Base-by-base conservation (phyloP, 2,888 invertebrate species). In the Amphipyra berbera region DNA sequence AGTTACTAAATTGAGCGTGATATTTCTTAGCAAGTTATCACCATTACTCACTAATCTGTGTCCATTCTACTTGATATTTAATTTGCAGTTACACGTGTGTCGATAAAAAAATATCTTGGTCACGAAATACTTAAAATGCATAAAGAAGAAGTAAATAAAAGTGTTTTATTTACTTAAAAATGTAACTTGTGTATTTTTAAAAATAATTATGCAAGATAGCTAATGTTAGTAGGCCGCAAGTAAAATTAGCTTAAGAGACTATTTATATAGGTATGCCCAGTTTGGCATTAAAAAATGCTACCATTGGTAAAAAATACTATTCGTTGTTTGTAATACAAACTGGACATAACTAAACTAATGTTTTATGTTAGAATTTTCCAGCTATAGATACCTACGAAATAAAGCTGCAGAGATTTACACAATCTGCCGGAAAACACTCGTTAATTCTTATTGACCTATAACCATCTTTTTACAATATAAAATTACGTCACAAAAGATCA, bases 91-190 rank as follows among this genome's bases (percentile, higher is more conserved):
- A 48, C 56, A 57, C 56, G 48, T 57, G 21, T 42, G 5, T 7
- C 7, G 41, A 57, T 48, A 42, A 56, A 35, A 10, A n/a, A 27
- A 46, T 55, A 48, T 57, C 48, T 48, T 1, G 48, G 48, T 48
- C 56, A 57, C 56, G 53, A 42, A 42, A 10, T 15, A 30, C 30
- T 30, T 30, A 41, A 57, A 53, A 44, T 13, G 9, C 6, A 21
- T 44, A 35, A n/a, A 21, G 9, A n/a, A 21, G 9, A 53, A 54
- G 37, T 9, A 12, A 6, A 12, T 21, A 30, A n/a, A 33, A 12
- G 35, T 6, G 15, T 10, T 53, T 35, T 53, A 4, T 13, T 6
- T 5, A 7, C 2, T 21, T 21, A 21, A 21, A 21, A 21, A 2
- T 21, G 3, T 2, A 3, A 21, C 21, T 21, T 21, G 21, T 21